These are phyloP conservation scores for Lepidocyrtoides sp. DNA, from an alignment of 2,888 invertebrate species.

Conservation along the genomic window DNA sequence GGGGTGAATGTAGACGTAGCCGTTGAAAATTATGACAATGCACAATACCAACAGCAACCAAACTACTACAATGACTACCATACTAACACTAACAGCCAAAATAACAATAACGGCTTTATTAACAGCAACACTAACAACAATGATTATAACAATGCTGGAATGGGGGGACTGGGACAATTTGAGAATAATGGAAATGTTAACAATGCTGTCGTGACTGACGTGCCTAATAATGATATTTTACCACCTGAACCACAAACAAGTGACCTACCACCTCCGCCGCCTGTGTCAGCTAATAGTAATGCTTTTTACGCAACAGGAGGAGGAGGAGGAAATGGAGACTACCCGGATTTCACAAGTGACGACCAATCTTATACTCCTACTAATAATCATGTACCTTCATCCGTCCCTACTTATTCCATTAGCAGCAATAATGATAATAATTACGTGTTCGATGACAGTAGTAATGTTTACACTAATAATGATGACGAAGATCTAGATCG, in stretches of 20 bases:
- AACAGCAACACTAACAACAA: background rate
- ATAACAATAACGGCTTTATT: background rate
- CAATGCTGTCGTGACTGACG: background rate
- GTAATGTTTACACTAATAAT: too few species aligned
- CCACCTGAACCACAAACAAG: slow-evolving; percentile 2
- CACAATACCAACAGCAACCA: background rate
- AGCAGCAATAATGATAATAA: background rate
- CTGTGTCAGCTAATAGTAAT: background rate
- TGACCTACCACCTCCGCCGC: slow-evolving; percentile 38
- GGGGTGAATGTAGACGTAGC: slow-evolving; percentile 33
- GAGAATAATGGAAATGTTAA: background rate
- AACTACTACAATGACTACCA: slow-evolving; percentile 45
- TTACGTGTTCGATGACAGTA: background rate
- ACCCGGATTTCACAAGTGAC: slow-evolving; percentile 72
- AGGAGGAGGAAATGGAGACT: slow-evolving; percentile 26
- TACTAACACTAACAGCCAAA: background rate
- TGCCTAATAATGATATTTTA: slow-evolving; percentile 2
- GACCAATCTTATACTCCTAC: background rate
- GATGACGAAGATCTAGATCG: slow-evolving; percentile 56
- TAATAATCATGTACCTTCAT: slow-evolving; percentile 4
- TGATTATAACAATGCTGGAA: background rate
- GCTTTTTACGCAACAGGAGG: background rate
- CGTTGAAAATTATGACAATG: slow-evolving; percentile 40
- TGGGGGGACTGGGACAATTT: background rate
- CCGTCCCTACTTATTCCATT: slow-evolving; percentile 14